Conservation (phyloP, 2,888 invertebrate species). For the Listrodromus nycthemerus region DNA sequence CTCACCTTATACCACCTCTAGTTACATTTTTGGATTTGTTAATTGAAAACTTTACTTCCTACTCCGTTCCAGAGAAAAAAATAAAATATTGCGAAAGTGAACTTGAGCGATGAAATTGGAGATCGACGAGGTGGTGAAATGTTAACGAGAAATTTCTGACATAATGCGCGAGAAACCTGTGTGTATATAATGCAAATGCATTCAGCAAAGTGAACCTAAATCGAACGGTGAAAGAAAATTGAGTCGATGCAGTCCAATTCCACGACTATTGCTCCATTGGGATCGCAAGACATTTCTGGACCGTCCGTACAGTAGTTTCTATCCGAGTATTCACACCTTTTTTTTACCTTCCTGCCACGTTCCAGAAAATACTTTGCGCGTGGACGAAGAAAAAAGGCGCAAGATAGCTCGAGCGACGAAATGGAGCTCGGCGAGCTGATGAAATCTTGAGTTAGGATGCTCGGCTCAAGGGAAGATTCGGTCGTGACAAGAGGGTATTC, state of each 20-base stretch:
- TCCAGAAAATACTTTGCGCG: not conserved
- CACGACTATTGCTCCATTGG: not conserved
- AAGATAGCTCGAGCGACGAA: conserved; percentile 25
- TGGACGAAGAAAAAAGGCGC: conserved; percentile 14
- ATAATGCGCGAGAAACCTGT: too few species aligned
- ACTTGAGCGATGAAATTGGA: conserved; percentile 35
- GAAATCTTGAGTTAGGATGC: conserved; percentile 44
- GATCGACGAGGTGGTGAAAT: conserved; percentile 25
- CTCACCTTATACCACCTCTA: too few species aligned
- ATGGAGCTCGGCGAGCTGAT: conserved; percentile 28
- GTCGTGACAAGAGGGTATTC: conserved; percentile 67
- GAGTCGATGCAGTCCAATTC: not conserved
- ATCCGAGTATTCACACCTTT: too few species aligned
- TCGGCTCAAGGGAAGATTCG: conserved; percentile 55
- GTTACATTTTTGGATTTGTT: too few species aligned
- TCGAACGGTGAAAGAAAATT: not conserved
- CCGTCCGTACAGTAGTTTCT: not conserved
- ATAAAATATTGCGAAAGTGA: conserved; percentile 8
- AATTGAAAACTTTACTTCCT: too few species aligned
- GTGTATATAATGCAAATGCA: not conserved
- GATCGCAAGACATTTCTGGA: not conserved
- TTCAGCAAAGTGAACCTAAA: too few species aligned
- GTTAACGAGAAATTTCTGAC: too few species aligned
- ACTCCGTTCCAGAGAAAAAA: too few species aligned
- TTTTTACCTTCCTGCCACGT: too few species aligned